A percentile compares a stretch with the other conserved stretches of the same genome.
These are phyloP conservation scores for Dendrolimus punctatus DNA, from an alignment of 1,140 invertebrate genomes.

Conservation along the genomic window DNA sequence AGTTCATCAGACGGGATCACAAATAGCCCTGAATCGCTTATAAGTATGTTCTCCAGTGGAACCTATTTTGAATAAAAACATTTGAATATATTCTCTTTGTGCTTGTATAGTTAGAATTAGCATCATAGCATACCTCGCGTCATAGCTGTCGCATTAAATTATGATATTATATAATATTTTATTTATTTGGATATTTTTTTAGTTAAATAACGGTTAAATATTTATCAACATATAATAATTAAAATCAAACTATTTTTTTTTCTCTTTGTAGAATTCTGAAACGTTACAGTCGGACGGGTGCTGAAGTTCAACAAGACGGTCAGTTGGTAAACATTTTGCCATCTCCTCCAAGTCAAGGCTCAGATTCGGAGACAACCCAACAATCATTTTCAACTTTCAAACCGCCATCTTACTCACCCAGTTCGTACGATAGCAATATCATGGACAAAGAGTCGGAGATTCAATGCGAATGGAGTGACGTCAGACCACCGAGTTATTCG, in stretches of 20 bases:
- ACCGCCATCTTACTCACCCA: slow-evolving; percentile 67
- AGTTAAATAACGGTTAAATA: no score
- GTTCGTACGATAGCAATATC: slow-evolving; percentile 54
- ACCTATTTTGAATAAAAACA: no score
- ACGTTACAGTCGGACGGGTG: slow-evolving; percentile 78
- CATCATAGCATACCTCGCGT: no score
- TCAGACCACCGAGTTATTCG: slow-evolving; percentile 70
- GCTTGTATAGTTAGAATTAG: no score
- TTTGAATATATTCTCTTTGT: no score
- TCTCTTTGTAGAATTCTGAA: slow-evolving; percentile 71
- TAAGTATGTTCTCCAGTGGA: no score
- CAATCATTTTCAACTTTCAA: slow-evolving; percentile 74
- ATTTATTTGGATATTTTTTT: no score
- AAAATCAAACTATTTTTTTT: slow-evolving; percentile 1
- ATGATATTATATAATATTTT: no score
- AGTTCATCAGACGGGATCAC: no score
- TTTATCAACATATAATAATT: no score
- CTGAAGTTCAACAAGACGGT: slow-evolving; percentile 65
- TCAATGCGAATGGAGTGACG: slow-evolving; percentile 58
- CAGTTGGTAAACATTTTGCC: slow-evolving; percentile 79
- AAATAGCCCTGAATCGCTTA: no score
- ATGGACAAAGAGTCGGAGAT: slow-evolving; percentile 53
- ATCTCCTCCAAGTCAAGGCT: slow-evolving; percentile 64
- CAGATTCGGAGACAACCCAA: slow-evolving; percentile 49
- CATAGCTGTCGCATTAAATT: no score